phyloP scores from a whole-genome alignment of 2,113 vertebrate genomes.

The Eudyptes chrysolophus region DNA sequence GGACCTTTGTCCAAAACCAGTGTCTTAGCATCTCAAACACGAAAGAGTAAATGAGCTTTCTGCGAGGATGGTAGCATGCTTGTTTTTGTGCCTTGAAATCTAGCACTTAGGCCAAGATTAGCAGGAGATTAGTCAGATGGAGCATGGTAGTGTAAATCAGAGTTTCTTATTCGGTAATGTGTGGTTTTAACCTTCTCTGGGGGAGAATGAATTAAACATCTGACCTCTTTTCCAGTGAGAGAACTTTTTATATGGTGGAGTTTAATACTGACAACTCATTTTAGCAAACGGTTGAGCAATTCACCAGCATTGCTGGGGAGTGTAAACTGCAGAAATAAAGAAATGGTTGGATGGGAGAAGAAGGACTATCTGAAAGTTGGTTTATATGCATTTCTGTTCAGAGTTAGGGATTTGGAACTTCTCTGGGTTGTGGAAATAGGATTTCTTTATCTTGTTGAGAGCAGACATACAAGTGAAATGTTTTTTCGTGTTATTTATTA shows the following conservation, averaged over 20 bases:
- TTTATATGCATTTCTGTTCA: neutral
- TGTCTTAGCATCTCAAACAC: neutral
- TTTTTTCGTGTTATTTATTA: neutral
- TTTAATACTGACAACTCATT: constrained; percentile 41
- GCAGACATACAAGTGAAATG: neutral
- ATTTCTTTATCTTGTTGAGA: constrained; percentile 16
- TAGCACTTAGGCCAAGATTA: constrained; percentile 53
- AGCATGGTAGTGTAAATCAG: constrained; percentile 13
- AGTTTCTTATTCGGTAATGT: neutral
- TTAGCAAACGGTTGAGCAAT: neutral
- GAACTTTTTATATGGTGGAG: neutral
- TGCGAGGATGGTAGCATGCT: neutral
- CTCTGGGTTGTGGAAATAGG: neutral
- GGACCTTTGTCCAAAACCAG: neutral
- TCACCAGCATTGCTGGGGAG: neutral
- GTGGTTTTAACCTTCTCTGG: constrained; percentile 3
- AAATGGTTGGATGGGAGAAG: neutral
- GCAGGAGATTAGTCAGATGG: constrained; percentile 20
- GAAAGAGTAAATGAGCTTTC: constrained; percentile 21
- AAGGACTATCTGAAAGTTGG: neutral
- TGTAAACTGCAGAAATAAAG: neutral
- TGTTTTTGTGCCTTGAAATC: constrained; percentile 27
- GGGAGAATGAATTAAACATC: constrained; percentile 44
- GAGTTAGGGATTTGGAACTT: neutral
- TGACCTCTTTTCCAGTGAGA: constrained; percentile 52